These are phyloP conservation scores for Enteromius argenteus DNA, from an alignment of 2,797 vertebrate species.

Conservation along the genomic window DNA sequence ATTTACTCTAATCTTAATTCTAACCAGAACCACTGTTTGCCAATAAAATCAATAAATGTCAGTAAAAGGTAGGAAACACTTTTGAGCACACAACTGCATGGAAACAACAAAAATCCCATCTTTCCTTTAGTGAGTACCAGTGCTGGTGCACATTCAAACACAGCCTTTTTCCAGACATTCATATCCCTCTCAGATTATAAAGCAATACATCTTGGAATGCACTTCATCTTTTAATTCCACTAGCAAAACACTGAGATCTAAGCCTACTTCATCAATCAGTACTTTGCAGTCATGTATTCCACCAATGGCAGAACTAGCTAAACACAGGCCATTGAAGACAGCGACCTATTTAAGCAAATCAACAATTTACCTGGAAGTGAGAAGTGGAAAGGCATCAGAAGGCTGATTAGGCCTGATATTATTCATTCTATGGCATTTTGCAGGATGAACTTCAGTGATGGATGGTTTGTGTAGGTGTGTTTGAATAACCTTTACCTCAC, in stretches of 20 bases:
- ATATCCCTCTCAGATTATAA: conserved; percentile 36
- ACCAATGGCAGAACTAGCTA: conserved; percentile 11
- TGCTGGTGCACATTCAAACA: conserved; percentile 6
- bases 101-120: conserved; percentile 13
- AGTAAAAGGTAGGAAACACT: background rate
- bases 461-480: conserved; percentile 32
- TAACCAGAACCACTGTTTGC: background rate
- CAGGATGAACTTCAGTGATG: conserved; percentile 43
- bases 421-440: conserved; percentile 44
- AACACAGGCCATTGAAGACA: background rate
- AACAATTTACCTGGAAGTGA: background rate
- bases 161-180: conserved; percentile 10
- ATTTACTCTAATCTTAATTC: background rate
- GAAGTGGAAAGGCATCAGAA: conserved; percentile 17
- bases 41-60: background rate
- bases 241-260: conserved; percentile 18
- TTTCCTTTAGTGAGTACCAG: background rate
- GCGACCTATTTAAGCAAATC: background rate
- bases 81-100: conserved; percentile 1
- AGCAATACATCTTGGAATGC: conserved; percentile 19
- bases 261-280: conserved; percentile 14
- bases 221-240: conserved; percentile 31
- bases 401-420: conserved; percentile 51
- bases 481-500: conserved; percentile 82
- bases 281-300: conserved; percentile 19